Evolutionary conservation across 2,888 invertebrate genomes (phyloP), one percentile per base, ranked within the genome.

Genomic region (Trimorus sp.): DNA sequence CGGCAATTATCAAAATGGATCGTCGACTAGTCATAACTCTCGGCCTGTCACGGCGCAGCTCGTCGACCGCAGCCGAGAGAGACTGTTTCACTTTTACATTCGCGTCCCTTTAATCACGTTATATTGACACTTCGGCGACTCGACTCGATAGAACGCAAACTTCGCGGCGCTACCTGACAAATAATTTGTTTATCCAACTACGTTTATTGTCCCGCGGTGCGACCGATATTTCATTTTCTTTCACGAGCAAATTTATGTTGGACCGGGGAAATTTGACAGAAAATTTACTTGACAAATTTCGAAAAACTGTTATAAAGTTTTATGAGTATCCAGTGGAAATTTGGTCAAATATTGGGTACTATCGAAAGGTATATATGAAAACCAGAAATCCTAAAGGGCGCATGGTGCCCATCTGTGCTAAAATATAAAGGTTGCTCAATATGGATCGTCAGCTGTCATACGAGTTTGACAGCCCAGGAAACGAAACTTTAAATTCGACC

Each of bases 1-100:
- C 69, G 49, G 74, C 77, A 77, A 82, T 82, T 77, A 82, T 77
- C 77, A 77, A 82, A 82, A 82, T 82, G 74, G 81, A 77, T 82
- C 69, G 81, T 56, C 76, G 63, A 77, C 73, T 74, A 74, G 73
- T 74, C 69, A 77, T 82, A 82, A 77, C 69, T 82, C 81, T 77
- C 81, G 56, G 42, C 56, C 73, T 73, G 81, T 81, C 81, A 82
- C 69, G 69, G 49, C 65, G 60, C 38, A 69, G 63, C 77, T 77
- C 81, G 77, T 77, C 73, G 62, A 73, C 81, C 77, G 63, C 76
- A 73, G 62, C 51, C 70, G 63, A 59, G 54, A 71, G 60, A 71
- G 68, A 62, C 68, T 68, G 71, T 77, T 68, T 73, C 69, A 73
- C 69, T 73, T 76, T 82, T 82, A 73, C 69, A 82, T 82, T 63